A percentile compares a stretch with the other conserved stretches of the same genome.
Evolutionary conservation across 2,797 vertebrate species (phyloP).

Genomic region (Syndactyla subalaris): DNA sequence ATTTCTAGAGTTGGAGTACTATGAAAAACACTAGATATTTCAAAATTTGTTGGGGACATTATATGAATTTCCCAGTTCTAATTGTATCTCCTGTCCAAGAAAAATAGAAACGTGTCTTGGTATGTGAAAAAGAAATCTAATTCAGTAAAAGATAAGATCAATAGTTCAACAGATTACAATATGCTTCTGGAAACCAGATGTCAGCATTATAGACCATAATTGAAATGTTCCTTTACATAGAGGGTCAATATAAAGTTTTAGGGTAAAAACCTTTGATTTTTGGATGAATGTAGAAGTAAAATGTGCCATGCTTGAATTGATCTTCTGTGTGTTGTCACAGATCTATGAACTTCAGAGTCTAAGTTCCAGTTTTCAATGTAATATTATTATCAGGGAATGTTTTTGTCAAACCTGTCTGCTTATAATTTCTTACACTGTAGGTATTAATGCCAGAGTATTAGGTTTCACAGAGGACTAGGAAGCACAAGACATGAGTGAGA

Average conservation of each 20-base stretch:
- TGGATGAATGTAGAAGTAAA: neutral
- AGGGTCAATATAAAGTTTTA: neutral
- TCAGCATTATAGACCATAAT: neutral
- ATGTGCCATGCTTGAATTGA: neutral
- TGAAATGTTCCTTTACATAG: neutral
- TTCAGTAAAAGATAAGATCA: neutral
- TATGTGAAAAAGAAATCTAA: neutral
- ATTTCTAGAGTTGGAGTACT: neutral
- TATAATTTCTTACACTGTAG: neutral
- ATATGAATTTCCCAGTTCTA: neutral
- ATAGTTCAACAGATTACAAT: neutral
- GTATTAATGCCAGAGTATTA: neutral
- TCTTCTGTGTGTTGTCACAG: neutral
- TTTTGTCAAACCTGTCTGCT: neutral
- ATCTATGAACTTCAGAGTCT: neutral
- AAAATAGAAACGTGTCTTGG: neutral
- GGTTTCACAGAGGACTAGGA: neutral
- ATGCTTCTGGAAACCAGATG: neutral
- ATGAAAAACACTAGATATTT: neutral
- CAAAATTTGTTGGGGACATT: neutral
- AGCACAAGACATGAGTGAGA: neutral
- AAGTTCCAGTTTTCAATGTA: neutral
- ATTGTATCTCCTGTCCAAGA: neutral
- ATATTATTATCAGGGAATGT: neutral
- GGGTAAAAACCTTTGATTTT: accelerated